Evolutionary conservation across 1,140 invertebrate genomes (phyloP), one percentile per base, ranked within the genome.

Genomic region (Prorops nasuta): DNA sequence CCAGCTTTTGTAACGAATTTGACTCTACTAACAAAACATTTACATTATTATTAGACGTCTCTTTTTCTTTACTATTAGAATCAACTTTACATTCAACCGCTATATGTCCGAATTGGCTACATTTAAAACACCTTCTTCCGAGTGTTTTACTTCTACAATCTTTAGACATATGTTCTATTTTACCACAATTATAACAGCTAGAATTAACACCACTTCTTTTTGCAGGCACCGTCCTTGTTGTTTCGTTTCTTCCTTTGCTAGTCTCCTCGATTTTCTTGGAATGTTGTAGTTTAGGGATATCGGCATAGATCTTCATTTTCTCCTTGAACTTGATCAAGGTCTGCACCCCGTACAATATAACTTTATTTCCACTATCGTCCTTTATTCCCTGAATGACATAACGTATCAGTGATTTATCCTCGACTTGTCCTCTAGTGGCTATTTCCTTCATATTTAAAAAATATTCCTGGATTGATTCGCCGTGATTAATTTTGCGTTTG

Each of bases 381-480:
- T 24, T 31, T 28, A 66, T 62, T 15, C 61, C 60, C 16, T 67
- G 60, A 22, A 65, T 65, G 1, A 67, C 54, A 18, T 63, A 60
- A 50, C 62, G 61, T 21, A 66, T 66, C 2, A 64, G 28, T 19
- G 43, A 48, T 48, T 49, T 46, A 9, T 37, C 19, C 35, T 64
- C 56, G 12, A 64, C 44, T 36, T 45, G 34, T 24, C 45, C 47
- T 31, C 42, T 19, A 12, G 24, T 44, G 16, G 51, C 40, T 8
- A 54, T 44, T 21, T 45, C 38, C 20, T 49, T 43, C 51, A 54
- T 54, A 15, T 22, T 19, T 3, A 49, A 19, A 12, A 44, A 9
- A 17, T 57, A 57, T 40, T 57, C 44, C 10, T 49, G 40, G 14
- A 35, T 12, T 17, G 39, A 10, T 39, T 57, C 55, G 22, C 15